phyloP scores from a whole-genome alignment of 35 echinoderm and acorn worm genomes.

The Lytechinus pictus region DNA sequence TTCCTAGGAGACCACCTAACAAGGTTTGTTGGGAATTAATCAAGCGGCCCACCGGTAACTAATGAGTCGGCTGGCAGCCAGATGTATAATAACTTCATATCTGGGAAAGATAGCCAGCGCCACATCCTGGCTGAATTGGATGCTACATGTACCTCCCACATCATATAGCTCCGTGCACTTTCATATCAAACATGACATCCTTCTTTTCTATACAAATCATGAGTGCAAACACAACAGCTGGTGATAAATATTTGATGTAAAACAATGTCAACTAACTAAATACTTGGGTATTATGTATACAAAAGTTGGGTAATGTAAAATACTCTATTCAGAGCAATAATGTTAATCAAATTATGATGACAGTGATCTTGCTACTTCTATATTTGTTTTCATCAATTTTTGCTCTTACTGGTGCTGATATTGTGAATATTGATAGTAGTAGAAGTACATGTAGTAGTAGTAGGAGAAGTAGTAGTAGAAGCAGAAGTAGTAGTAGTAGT shows the following conservation, averaged over 20 bases:
- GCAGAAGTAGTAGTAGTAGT: no score
- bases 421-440: no score
- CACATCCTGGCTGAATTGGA: neutral
- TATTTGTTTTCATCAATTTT: no score
- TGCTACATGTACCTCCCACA: neutral
- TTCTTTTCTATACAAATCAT: neutral
- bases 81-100: slow-evolving; percentile 14
- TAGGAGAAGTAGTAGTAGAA: no score
- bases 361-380: no score
- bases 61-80: neutral
- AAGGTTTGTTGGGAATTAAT: slow-evolving; percentile 19
- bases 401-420: no score
- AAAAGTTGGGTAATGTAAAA: no score
- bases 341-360: no score
- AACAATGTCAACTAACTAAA: no score
- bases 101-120: neutral
- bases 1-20: neutral
- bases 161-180: neutral
- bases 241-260: neutral
- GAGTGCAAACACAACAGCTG: neutral
- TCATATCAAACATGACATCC: neutral
- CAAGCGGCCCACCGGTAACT: neutral
- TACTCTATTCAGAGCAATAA: no score
- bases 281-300: no score
- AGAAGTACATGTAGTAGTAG: no score